These are phyloP conservation scores for Chauna torquata DNA, from an alignment of 2,113 vertebrate genomes.

Conservation along the genomic window DNA sequence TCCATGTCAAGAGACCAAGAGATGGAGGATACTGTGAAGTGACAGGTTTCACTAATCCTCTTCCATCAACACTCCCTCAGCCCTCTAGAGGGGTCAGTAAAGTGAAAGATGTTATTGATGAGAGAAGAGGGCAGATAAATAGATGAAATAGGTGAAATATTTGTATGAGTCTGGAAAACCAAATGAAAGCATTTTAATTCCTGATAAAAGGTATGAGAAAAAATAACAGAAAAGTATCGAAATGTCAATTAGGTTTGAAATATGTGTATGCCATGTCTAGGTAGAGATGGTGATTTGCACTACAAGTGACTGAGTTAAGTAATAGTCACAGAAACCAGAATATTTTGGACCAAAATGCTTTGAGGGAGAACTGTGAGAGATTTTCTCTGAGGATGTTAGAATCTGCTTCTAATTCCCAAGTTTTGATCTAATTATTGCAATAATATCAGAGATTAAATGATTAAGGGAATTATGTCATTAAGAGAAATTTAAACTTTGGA, in stretches of 20 bases:
- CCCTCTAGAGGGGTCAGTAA: not conserved
- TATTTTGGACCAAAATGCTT: not conserved
- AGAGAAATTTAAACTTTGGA: not conserved
- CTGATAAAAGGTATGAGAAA: not conserved
- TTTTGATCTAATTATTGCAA: not conserved
- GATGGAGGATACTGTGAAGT: fast-evolving
- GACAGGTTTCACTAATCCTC: not conserved
- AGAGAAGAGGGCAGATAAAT: not conserved
- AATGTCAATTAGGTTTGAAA: not conserved
- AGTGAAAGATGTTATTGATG: not conserved
- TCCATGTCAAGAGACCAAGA: not conserved
- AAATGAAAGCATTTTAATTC: not conserved
- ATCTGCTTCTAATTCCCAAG: not conserved
- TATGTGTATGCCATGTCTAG: fast-evolving
- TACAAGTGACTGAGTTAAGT: too few relatives aligned
- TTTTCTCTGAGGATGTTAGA: not conserved
- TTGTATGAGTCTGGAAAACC: not conserved
- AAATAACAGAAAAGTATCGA: not conserved
- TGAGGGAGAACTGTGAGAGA: not conserved
- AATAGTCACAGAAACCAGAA: not conserved
- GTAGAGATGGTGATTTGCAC: not conserved
- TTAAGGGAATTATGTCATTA: not conserved
- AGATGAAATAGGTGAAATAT: not conserved
- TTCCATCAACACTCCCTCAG: not conserved
- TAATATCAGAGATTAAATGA: not conserved